phyloP scores from a whole-genome alignment of 2,888 invertebrate species.

The Hoplodrina ambigua region DNA sequence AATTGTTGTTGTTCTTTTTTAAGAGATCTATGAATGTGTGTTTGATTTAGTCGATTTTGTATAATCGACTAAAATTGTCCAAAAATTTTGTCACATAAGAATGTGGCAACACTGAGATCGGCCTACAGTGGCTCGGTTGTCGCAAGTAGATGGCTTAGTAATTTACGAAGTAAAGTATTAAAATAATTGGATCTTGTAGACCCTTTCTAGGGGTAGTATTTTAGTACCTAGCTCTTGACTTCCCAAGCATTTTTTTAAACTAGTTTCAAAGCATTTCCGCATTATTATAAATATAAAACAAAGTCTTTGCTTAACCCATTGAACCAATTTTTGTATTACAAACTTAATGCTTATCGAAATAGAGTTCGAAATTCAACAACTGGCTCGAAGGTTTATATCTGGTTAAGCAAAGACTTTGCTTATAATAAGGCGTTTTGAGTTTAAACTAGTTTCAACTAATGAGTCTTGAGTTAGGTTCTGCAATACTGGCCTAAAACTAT shows the following conservation, averaged over 20 bases:
- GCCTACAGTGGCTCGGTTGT: slow-evolving; percentile 15
- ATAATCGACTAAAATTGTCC: slow-evolving; percentile 46
- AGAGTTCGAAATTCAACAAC: too few species aligned
- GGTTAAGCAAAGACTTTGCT: too few species aligned
- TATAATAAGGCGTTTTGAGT: too few species aligned
- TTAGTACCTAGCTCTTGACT: not conserved
- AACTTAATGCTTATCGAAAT: too few species aligned
- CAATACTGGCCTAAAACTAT: not conserved
- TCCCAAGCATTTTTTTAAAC: too few species aligned
- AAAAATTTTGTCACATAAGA: slow-evolving; percentile 12
- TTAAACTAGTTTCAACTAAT: too few species aligned
- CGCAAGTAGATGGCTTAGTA: slow-evolving; percentile 13
- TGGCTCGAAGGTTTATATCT: too few species aligned
- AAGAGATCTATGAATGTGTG: slow-evolving; percentile 44
- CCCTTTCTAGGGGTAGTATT: slow-evolving; percentile 10
- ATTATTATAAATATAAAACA: too few species aligned
- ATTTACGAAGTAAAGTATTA: slow-evolving; percentile 54
- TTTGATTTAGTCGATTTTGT: slow-evolving; percentile 48
- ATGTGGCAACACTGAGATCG: slow-evolving; percentile 21
- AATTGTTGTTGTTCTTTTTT: slow-evolving; percentile 44
- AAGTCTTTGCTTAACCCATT: too few species aligned
- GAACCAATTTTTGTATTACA: too few species aligned
- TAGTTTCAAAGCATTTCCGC: too few species aligned
- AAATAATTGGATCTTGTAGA: slow-evolving; percentile 40
- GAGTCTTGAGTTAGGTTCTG: not conserved